Percentiles rank a stretch among this genome's conserved stretches.
Conservation (phyloP, 1,140 invertebrate genomes). For the Aphaenogaster floridana region DNA sequence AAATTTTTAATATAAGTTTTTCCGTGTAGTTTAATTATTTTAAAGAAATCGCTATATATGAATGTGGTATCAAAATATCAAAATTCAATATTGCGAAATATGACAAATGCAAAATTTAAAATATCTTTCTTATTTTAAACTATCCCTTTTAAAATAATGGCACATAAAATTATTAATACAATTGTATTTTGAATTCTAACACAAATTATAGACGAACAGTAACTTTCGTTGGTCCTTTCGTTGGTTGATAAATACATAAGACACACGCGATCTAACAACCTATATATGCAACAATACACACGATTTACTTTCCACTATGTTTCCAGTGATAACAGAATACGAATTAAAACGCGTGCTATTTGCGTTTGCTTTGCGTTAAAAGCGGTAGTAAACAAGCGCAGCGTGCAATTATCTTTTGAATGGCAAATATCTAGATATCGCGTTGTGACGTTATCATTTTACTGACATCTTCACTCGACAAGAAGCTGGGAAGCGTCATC, state of each 20-base stretch:
- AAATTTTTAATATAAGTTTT: too few species aligned
- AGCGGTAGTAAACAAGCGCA: not conserved
- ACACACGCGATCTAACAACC: not conserved
- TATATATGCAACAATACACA: not conserved
- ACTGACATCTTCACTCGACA: not conserved
- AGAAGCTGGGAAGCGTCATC: slow-evolving; percentile 23
- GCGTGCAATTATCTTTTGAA: not conserved
- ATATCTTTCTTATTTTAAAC: too few species aligned
- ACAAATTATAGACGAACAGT: not conserved
- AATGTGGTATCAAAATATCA: not conserved
- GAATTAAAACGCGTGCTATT: slow-evolving; percentile 20
- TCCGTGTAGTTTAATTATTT: not conserved
- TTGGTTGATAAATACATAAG: not conserved
- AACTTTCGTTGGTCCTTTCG: not conserved
- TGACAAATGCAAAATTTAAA: not conserved
- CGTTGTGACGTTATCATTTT: slow-evolving; percentile 2
- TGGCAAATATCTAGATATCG: not conserved
- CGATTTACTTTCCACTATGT: not conserved
- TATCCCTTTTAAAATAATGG: too few species aligned
- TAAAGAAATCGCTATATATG: not conserved
- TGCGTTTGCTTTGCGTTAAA: not conserved
- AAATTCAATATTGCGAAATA: not conserved
- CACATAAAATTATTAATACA: not conserved
- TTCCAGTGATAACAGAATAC: not conserved
- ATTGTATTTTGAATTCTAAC: not conserved